Evolutionary conservation across 2,888 invertebrate species (phyloP).

Genomic region (Bembecia ichneumoniformis): DNA sequence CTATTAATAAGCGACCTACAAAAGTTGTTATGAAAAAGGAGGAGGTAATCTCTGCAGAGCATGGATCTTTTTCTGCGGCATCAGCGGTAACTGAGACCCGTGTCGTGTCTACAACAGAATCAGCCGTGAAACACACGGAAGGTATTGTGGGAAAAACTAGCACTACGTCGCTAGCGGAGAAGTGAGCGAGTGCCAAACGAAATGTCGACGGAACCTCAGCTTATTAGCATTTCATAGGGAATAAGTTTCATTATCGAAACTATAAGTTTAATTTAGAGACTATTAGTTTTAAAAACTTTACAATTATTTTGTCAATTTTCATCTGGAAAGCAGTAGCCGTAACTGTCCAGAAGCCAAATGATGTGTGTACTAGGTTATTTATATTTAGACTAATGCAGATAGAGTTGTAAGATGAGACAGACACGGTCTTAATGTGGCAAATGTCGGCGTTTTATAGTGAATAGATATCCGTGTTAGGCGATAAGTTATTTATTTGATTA

Average conservation of each 20-base stretch:
- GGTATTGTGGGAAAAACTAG: neutral
- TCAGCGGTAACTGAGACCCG: conserved; percentile 20
- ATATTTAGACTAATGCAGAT: neutral
- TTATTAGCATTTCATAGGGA: conserved; percentile 59
- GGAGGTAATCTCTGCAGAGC: conserved; percentile 16
- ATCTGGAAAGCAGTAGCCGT: conserved; percentile 14
- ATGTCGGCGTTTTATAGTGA: conserved; percentile 35
- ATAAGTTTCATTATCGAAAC: conserved; percentile 65
- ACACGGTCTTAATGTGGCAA: conserved; percentile 38
- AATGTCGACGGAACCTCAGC: conserved; percentile 46
- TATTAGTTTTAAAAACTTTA: conserved; percentile 44
- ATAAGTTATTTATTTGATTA: conserved; percentile 68
- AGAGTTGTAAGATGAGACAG: neutral
- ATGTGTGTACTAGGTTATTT: neutral
- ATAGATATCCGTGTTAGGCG: conserved; percentile 40
- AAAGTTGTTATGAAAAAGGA: conserved; percentile 51
- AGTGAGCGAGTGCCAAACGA: conserved; percentile 23
- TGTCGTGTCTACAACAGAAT: conserved; percentile 3
- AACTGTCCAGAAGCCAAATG: too few species aligned
- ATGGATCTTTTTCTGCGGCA: conserved; percentile 8
- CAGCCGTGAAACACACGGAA: neutral
- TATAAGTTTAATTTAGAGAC: conserved; percentile 61
- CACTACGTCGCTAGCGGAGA: conserved; percentile 16
- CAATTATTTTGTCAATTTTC: conserved; percentile 37
- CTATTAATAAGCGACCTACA: conserved; percentile 46